These are phyloP conservation scores for Oeneis ivallda DNA, from an alignment of 2,888 invertebrate genomes.

Conservation along the genomic window DNA sequence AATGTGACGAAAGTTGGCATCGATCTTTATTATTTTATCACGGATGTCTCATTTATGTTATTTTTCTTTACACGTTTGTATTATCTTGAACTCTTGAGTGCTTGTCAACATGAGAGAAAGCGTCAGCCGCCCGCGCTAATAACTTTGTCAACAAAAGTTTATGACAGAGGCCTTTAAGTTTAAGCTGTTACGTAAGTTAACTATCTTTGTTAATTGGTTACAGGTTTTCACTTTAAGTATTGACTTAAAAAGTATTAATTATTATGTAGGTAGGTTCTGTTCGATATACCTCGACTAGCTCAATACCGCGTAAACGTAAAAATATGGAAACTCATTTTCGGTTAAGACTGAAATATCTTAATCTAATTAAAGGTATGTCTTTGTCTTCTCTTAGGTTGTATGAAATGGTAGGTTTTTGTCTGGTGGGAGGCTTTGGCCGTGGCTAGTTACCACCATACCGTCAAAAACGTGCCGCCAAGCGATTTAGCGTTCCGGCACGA, in stretches of 20 bases:
- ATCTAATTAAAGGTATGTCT: too few relatives aligned
- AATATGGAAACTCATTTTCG: too few relatives aligned
- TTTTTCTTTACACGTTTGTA: slow-evolving; percentile 14
- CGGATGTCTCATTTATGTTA: slow-evolving; percentile 6
- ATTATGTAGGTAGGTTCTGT: too few relatives aligned
- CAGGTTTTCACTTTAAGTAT: slow-evolving; percentile 1
- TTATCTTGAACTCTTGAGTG: slow-evolving; percentile 6
- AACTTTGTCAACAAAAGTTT: slow-evolving; percentile 18
- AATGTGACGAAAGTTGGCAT: neutral
- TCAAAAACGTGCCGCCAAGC: too few relatives aligned
- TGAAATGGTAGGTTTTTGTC: too few relatives aligned
- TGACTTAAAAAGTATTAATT: neutral
- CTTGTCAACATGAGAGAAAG: slow-evolving; percentile 31
- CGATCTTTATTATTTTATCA: slow-evolving; percentile 5
- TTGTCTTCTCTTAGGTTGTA: too few relatives aligned
- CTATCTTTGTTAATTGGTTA: neutral
- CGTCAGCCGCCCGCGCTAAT: slow-evolving; percentile 8
- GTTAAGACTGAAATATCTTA: too few relatives aligned
- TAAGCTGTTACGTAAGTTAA: slow-evolving; percentile 12
- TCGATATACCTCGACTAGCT: neutral
- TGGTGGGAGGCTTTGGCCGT: too few relatives aligned
- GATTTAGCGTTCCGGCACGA: too few relatives aligned
- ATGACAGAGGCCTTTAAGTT: slow-evolving; percentile 33
- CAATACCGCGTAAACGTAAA: neutral
- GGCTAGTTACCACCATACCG: too few relatives aligned